These are phyloP conservation scores for Agonopterix alstromeriana DNA, from an alignment of 2,888 invertebrate genomes.

Conservation along the genomic window DNA sequence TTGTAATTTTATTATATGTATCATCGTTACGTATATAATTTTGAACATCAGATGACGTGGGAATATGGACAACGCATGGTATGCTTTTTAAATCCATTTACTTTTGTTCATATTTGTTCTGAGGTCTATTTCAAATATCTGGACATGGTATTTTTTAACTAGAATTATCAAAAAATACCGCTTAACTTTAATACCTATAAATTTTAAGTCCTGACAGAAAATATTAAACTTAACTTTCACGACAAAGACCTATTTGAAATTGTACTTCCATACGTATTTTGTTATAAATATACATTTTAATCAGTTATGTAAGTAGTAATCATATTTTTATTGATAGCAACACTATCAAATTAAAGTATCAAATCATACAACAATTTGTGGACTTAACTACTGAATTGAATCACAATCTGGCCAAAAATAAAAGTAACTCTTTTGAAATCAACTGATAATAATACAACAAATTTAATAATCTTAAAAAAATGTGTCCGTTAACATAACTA, in stretches of 20 bases:
- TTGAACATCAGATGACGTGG: conserved; percentile 72
- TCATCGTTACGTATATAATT: conserved; percentile 76
- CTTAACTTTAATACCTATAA: conserved; percentile 42
- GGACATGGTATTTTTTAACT: conserved; percentile 60
- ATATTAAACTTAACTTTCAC: conserved; percentile 49
- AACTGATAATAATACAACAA: conserved; percentile 70
- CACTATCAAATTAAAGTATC: conserved; percentile 38
- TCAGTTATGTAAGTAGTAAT: conserved; percentile 48
- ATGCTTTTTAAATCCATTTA: conserved; percentile 29
- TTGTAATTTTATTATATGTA: conserved; percentile 73
- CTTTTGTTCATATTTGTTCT: conserved; percentile 31
- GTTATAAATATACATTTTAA: conserved; percentile 52
- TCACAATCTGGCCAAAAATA: conserved; percentile 53
- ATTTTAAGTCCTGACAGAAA: conserved; percentile 43
- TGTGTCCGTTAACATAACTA: conserved; percentile 69
- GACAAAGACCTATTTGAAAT: conserved; percentile 62
- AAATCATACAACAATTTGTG: conserved; percentile 53
- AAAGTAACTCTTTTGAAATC: conserved; percentile 54
- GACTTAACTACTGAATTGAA: conserved; percentile 51
- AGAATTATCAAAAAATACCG: conserved; percentile 66
- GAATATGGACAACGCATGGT: conserved; percentile 41
- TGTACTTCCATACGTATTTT: conserved; percentile 77
- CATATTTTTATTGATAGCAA: conserved; percentile 35
- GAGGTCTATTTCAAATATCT: conserved; percentile 44
- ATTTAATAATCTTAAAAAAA: conserved; percentile 67